A percentile compares a stretch with the other conserved stretches of the same genome.
phyloP scores from a whole-genome alignment of 2,113 vertebrate species.

The Ctenomys sociabilis region DNA sequence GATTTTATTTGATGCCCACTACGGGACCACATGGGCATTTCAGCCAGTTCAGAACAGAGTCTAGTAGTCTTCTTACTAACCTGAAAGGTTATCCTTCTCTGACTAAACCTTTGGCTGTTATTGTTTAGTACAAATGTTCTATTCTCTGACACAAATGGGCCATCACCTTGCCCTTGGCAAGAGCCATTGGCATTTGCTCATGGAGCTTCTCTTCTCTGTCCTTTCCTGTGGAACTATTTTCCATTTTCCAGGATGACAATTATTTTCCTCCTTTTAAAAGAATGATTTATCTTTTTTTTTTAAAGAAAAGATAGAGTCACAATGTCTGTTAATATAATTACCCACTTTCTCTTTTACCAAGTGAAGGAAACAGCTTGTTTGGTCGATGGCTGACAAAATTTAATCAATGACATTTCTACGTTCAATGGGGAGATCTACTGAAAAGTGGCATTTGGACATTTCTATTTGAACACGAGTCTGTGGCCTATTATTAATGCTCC shows the following conservation, averaged over 20 bases:
- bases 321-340: conserved; percentile 50
- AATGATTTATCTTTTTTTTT: conserved; percentile 5
- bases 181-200: background rate
- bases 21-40: background rate
- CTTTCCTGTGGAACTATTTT: conserved; percentile 46
- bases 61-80: background rate
- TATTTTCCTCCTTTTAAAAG: conserved; percentile 59
- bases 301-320: conserved; percentile 1
- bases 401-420: conserved; percentile 9
- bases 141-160: conserved; percentile 27
- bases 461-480: background rate
- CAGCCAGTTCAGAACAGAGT: background rate
- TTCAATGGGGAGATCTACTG: background rate
- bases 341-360: background rate
- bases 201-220: background rate
- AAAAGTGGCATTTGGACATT: background rate
- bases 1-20: background rate
- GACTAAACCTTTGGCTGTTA: background rate
- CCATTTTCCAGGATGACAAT: conserved; percentile 31
- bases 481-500: background rate
- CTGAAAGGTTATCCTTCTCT: background rate
- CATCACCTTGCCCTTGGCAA: conserved; percentile 44
- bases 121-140: background rate
- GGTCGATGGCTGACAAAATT: background rate
- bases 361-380: background rate